These are phyloP conservation scores for Hydrozoanthus tunicans DNA, from an alignment of 64 coral and sea anemone species.

Conservation along the genomic window DNA sequence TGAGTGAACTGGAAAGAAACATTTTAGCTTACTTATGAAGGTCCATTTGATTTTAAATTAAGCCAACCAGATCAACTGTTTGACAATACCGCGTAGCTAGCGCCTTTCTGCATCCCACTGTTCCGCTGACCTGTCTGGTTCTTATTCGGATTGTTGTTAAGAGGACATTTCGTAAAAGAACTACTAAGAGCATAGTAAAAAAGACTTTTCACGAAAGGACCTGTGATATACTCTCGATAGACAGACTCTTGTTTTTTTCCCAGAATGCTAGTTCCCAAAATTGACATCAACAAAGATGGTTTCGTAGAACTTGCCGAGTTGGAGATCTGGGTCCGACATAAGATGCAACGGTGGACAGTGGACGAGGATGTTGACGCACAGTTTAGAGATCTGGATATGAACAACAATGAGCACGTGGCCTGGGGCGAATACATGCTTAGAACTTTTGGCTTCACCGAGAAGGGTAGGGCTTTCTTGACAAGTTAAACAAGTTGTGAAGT, in stretches of 20 bases:
- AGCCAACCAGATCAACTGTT: too few species aligned
- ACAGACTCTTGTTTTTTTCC: background rate
- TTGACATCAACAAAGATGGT: conserved; percentile 99
- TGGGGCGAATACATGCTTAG: conserved; percentile 91
- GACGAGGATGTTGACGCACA: conserved; percentile 88
- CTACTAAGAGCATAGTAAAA: too few species aligned
- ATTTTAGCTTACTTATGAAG: too few species aligned
- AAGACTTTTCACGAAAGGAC: too few species aligned
- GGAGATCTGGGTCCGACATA: conserved; percentile 96
- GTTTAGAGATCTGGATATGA: conserved; percentile 81
- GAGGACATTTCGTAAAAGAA: too few species aligned
- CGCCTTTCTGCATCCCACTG: too few species aligned
- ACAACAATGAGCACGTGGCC: conserved; percentile 76
- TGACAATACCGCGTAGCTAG: too few species aligned
- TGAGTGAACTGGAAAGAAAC: too few species aligned
- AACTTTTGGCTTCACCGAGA: conserved; percentile 82
- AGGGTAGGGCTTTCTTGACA: conserved; percentile 37
- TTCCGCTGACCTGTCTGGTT: too few species aligned
- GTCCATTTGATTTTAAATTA: too few species aligned
- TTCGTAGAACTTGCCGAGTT: conserved; percentile 89
- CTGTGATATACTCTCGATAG: too few species aligned
- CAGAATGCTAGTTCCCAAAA: conserved; percentile 91
- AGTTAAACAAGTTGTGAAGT: background rate
- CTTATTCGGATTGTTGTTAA: too few species aligned
- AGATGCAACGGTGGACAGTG: conserved; percentile 91